These are phyloP conservation scores for Musca vetustissima DNA, from an alignment of 1,140 invertebrate genomes.

Conservation along the genomic window DNA sequence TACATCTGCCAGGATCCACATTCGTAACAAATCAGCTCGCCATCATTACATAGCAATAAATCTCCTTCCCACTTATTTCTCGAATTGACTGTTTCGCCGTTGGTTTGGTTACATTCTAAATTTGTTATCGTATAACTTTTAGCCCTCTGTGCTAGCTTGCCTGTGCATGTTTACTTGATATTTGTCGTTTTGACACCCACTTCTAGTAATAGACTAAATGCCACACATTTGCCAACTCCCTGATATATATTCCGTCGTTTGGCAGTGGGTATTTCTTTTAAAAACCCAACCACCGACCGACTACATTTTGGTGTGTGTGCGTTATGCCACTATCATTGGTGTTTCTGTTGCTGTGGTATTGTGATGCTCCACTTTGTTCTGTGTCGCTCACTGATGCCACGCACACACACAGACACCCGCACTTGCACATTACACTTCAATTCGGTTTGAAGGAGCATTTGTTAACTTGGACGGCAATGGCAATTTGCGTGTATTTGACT, in stretches of 20 bases:
- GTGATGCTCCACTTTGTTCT: neutral
- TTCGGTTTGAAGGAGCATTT: neutral
- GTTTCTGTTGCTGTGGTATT: constrained; percentile 5
- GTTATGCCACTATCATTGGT: neutral
- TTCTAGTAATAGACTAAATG: constrained; percentile 11
- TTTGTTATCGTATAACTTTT: no score
- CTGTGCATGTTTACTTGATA: constrained; percentile 14
- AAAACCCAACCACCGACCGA: no score
- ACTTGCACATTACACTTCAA: no score
- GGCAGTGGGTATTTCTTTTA: neutral
- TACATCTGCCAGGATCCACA: no score
- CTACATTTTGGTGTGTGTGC: neutral
- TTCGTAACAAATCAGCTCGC: no score
- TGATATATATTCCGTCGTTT: neutral
- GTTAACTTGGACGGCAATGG: constrained; percentile 17
- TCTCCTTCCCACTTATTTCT: no score
- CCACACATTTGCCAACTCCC: neutral
- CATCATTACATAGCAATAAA: no score
- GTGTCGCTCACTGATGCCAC: neutral
- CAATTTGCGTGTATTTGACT: constrained; percentile 24
- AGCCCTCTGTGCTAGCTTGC: neutral
- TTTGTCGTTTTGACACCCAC: constrained; percentile 22
- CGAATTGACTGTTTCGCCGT: no score
- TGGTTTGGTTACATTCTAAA: no score
- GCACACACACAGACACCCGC: no score